phyloP scores from a whole-genome alignment of 2,113 vertebrate genomes.

The Pseudopipra pipra region DNA sequence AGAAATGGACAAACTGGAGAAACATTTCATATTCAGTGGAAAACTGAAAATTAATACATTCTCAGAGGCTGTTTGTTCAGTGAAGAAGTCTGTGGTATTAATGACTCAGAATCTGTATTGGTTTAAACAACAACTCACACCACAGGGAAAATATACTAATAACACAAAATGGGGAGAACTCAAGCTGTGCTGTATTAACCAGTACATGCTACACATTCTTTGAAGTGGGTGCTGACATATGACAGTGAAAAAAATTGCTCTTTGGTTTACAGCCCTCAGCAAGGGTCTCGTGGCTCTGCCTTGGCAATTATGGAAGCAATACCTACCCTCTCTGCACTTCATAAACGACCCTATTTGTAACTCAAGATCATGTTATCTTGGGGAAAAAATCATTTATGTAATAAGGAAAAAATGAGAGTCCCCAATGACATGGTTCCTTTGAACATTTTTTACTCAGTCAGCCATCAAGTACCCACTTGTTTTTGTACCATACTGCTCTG shows the following conservation, averaged over 20 bases:
- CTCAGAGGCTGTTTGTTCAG: background rate
- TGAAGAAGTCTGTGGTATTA: background rate
- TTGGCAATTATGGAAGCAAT: fast-evolving
- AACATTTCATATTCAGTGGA: background rate
- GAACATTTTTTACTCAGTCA: background rate
- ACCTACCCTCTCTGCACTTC: background rate
- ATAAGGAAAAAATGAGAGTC: background rate
- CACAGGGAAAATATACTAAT: background rate
- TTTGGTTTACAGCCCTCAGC: fast-evolving
- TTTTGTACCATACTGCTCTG: background rate
- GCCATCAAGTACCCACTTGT: fast-evolving
- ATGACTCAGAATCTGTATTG: background rate
- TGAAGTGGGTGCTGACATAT: background rate
- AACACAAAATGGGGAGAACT: background rate
- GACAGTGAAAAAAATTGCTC: background rate
- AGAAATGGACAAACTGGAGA: background rate
- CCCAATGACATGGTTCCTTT: background rate
- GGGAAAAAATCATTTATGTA: background rate
- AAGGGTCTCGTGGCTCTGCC: fast-evolving
- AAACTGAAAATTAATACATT: background rate
- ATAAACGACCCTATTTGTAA: background rate
- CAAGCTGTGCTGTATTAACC: background rate
- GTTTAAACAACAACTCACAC: background rate
- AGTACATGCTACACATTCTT: background rate
- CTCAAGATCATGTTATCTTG: background rate